These are phyloP conservation scores for Barbus barbus DNA, from an alignment of 2,113 vertebrate genomes.

Conservation along the genomic window DNA sequence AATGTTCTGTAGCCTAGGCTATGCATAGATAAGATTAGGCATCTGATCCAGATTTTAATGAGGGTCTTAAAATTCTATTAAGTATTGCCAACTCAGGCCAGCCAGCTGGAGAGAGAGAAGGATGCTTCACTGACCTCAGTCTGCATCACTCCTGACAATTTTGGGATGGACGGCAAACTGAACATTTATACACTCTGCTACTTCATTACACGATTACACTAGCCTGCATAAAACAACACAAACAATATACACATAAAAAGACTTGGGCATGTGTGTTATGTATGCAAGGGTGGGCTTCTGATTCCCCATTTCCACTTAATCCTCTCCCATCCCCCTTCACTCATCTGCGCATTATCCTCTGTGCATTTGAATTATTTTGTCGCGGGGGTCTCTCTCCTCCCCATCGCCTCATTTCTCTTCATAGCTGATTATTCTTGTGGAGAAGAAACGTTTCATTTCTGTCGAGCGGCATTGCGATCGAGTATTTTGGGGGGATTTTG, in stretches of 20 bases:
- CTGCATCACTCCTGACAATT: neutral
- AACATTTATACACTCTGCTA: neutral
- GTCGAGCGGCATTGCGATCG: constrained; percentile 69
- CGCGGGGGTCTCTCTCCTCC: constrained; percentile 67
- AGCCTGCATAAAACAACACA: neutral
- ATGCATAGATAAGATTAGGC: neutral
- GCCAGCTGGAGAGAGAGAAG: neutral
- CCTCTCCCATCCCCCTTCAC: constrained; percentile 46
- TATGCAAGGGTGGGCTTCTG: constrained; percentile 31
- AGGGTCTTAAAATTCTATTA: neutral
- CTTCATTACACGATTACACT: neutral
- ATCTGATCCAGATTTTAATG: neutral
- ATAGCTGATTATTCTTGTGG: constrained; percentile 64
- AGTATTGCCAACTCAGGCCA: constrained; percentile 29
- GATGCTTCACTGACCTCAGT: neutral
- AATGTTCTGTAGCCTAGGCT: too few relatives aligned
- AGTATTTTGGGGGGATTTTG: constrained; percentile 68
- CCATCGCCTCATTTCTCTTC: constrained; percentile 67
- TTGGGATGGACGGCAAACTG: neutral
- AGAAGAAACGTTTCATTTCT: constrained; percentile 75
- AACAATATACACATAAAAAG: neutral
- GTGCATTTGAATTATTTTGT: constrained; percentile 71
- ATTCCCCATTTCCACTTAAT: constrained; percentile 47
- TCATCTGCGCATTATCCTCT: constrained; percentile 67
- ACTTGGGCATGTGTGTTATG: constrained; percentile 22